These are phyloP conservation scores for Gallinago media DNA, from an alignment of 2,113 vertebrate genomes.

Conservation along the genomic window DNA sequence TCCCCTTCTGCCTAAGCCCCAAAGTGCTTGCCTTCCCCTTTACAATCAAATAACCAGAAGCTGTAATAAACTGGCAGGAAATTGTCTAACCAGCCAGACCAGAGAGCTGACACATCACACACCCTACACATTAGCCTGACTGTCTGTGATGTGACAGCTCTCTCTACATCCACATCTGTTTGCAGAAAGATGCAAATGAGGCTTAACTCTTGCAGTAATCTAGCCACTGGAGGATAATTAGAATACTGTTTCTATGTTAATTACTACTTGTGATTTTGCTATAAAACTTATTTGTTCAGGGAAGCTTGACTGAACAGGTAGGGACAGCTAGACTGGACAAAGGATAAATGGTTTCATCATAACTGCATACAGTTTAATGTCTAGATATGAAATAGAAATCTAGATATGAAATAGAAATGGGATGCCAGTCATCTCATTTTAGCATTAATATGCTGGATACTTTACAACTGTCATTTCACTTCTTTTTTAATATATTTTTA, in stretches of 20 bases:
- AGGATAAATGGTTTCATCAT: neutral
- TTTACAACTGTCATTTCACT: neutral
- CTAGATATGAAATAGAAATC: constrained; percentile 2
- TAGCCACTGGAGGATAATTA: neutral
- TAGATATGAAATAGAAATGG: neutral
- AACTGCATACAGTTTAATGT: neutral
- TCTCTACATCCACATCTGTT: neutral
- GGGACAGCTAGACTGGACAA: neutral
- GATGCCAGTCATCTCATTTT: neutral
- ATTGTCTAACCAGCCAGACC: neutral
- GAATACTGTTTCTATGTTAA: neutral
- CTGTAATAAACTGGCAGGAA: neutral
- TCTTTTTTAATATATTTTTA: neutral
- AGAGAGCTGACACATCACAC: neutral
- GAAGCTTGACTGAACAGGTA: neutral
- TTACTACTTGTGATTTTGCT: neutral
- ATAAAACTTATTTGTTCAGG: neutral
- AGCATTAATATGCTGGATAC: neutral
- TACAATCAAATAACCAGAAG: neutral
- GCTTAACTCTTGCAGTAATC: constrained; percentile 9
- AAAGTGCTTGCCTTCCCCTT: neutral
- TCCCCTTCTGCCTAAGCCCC: neutral
- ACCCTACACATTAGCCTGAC: neutral
- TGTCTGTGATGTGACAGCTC: neutral
- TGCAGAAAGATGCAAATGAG: constrained; percentile 3